Evolutionary conservation across 1,140 invertebrate species (phyloP).

Genomic region (Diorhabda carinulata): DNA sequence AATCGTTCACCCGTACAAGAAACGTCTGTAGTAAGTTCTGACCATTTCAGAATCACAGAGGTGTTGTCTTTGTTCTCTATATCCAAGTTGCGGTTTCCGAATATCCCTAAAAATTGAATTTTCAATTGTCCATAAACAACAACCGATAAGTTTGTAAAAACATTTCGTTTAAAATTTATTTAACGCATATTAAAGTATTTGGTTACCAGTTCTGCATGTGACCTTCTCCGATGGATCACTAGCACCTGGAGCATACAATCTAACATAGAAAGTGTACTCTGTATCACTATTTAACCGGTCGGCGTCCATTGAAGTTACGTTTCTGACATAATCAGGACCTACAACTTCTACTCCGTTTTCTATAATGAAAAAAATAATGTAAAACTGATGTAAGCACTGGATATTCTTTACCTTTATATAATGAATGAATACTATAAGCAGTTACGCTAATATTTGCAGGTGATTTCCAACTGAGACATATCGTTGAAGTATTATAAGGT

Average conservation of each 20-base stretch:
- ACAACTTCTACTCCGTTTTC: conserved; percentile 45
- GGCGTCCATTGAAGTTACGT: conserved; percentile 52
- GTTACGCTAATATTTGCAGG: conserved; percentile 51
- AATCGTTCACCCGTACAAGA: conserved; percentile 57
- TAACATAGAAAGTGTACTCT: conserved; percentile 65
- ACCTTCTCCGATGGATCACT: conserved; percentile 61
- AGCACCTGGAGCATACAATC: conserved; percentile 57
- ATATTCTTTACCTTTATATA: conserved; percentile 50
- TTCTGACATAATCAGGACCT: conserved; percentile 55
- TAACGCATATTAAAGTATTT: not conserved
- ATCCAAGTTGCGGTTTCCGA: conserved; percentile 54
- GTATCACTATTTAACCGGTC: conserved; percentile 59
- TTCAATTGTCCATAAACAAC: no score
- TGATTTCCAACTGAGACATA: conserved; percentile 57
- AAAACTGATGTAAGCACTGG: not conserved
- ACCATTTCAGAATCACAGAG: conserved; percentile 59
- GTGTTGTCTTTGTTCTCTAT: conserved; percentile 52
- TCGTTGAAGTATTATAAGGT: conserved; percentile 53
- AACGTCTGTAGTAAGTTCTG: conserved; percentile 52
- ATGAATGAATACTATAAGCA: conserved; percentile 63
- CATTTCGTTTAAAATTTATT: no score
- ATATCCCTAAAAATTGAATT: conserved; percentile 51
- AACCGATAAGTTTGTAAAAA: no score
- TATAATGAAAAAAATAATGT: conserved; percentile 15
- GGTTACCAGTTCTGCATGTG: conserved; percentile 59